A percentile compares a stretch with the other conserved stretches of the same genome.
phyloP scores from a whole-genome alignment of 2,888 invertebrate species.

The Apocheima hispidaria region DNA sequence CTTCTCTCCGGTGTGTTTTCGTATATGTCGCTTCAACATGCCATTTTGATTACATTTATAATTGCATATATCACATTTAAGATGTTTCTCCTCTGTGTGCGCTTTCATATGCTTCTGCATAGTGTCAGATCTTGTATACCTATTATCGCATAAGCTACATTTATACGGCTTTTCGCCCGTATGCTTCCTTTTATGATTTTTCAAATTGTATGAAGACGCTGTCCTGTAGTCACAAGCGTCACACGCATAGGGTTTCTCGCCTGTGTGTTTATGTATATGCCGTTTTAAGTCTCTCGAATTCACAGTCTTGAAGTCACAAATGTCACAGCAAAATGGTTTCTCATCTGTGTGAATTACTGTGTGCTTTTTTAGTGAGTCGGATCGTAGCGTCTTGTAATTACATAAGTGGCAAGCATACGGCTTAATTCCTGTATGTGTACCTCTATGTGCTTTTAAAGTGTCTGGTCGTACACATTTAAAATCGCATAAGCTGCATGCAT shows the following conservation, averaged over 20 bases:
- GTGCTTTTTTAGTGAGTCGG: slow-evolving; percentile 12
- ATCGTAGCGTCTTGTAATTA: slow-evolving; percentile 6
- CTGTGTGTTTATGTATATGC: slow-evolving; percentile 20
- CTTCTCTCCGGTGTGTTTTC: slow-evolving; percentile 21
- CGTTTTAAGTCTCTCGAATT: slow-evolving; percentile 2
- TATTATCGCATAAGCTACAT: slow-evolving; percentile 22
- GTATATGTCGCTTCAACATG: slow-evolving; percentile 10
- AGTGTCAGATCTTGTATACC: slow-evolving; percentile 9
- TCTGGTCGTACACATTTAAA: slow-evolving; percentile 9
- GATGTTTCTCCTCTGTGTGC: slow-evolving; percentile 31
- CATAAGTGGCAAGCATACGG: slow-evolving; percentile 28
- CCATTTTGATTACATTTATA: slow-evolving; percentile 11
- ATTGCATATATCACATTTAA: slow-evolving; percentile 24
- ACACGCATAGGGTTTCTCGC: slow-evolving; percentile 20
- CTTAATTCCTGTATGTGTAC: slow-evolving; percentile 4
- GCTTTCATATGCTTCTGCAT: slow-evolving; percentile 31
- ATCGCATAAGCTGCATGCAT: slow-evolving; percentile 19
- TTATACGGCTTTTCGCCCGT: slow-evolving; percentile 21
- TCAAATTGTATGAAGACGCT: neutral
- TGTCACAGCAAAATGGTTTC: slow-evolving; percentile 17
- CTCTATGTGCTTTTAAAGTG: slow-evolving; percentile 5
- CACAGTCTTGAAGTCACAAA: slow-evolving; percentile 8
- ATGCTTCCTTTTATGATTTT: slow-evolving; percentile 13
- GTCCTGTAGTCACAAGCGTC: slow-evolving; percentile 1
- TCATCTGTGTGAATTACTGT: neutral